These are phyloP conservation scores for Drosophila malerkotliana DNA, from an alignment of 1,140 invertebrate species.

Conservation along the genomic window DNA sequence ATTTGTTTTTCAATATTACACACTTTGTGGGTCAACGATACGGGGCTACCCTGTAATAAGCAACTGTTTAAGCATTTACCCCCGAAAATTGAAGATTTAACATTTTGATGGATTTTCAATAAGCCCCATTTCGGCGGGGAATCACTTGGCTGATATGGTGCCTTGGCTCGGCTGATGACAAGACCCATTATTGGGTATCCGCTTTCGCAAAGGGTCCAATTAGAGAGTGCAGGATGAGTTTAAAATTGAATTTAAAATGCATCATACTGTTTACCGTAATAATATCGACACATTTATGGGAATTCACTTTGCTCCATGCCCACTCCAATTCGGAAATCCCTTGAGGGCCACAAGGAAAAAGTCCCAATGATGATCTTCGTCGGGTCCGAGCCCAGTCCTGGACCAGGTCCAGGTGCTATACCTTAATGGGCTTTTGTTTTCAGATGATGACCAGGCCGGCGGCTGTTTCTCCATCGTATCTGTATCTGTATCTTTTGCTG, in stretches of 20 bases:
- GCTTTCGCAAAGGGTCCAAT: slow-evolving; percentile 61
- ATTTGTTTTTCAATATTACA: slow-evolving; percentile 38
- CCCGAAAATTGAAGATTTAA: slow-evolving; percentile 27
- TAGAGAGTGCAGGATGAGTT: slow-evolving; percentile 65
- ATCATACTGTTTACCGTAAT: slow-evolving; percentile 80
- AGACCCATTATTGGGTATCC: slow-evolving; percentile 49
- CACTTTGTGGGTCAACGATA: slow-evolving; percentile 34
- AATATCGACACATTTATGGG: slow-evolving; percentile 80
- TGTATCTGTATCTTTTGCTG: slow-evolving; percentile 14
- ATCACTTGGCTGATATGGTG: slow-evolving; percentile 30
- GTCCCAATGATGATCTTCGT: slow-evolving; percentile 30
- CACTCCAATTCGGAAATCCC: background rate
- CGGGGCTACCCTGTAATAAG: slow-evolving; percentile 41
- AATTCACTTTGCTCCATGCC: slow-evolving; percentile 15
- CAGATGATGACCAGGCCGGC: slow-evolving; percentile 40
- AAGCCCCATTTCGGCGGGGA: slow-evolving; percentile 43
- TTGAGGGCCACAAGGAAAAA: slow-evolving; percentile 17
- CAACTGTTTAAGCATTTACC: slow-evolving; percentile 64
- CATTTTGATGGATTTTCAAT: slow-evolving; percentile 70
- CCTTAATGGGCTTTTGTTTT: slow-evolving; percentile 72
- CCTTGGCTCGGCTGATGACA: slow-evolving; percentile 31
- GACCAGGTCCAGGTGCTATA: slow-evolving; percentile 67
- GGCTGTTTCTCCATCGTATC: slow-evolving; percentile 18
- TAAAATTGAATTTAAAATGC: slow-evolving; percentile 80
- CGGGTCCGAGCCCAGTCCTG: background rate